Evolutionary conservation across 2,113 vertebrate genomes (phyloP), one percentile per base, ranked within the genome.

Genomic region (Microtus ochrogaster): DNA sequence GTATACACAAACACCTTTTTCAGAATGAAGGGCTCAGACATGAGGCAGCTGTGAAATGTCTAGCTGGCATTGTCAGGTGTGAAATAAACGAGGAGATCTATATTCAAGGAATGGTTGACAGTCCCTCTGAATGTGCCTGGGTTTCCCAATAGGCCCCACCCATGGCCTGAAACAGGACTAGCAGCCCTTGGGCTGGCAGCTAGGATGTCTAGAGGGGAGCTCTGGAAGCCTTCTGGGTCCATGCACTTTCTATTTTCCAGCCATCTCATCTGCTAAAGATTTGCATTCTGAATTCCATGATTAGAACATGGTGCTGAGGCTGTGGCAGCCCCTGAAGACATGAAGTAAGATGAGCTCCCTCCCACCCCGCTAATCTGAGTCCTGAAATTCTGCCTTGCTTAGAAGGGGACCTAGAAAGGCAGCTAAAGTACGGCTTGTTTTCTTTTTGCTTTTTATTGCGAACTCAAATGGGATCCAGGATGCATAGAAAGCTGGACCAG

Each of bases 201-300:
- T 96, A 74, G 88, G 82, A 94, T 89, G 52, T 85, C 91, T 19
- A 22, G 49, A 84, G 83, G 58, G 49, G 63, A 82, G 68, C 95
- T 89, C 84, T 84, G 92, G 93, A 90, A 81, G 61, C 78, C 81
- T 87, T 36, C 84, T 66, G 95, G 76, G 70, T 52, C 79, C 58
- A 66, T 39, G 83, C 91, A 92, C 58, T 96, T 95, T 91, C 94
- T 96, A 47, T 73, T 94, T 89, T 52, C 93, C 84, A 93, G 86
- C 74, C 83, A 12, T 85, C 61, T 97, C 96, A 88, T 95, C 92
- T 96, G 97, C 93, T 95, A 93, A 95, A 96, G 90, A 92, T 97
- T 97, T 94, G 81, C 66, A 65, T 94, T 94, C 81, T 93, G 70
- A 89, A 90, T 95, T 84, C 94, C 44, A 28, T 91, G 94, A 94